Percentiles rank a stretch among this genome's conserved stretches.
These are phyloP conservation scores for Drosophila triauraria DNA, from an alignment of 1,140 invertebrate genomes.

Conservation along the genomic window DNA sequence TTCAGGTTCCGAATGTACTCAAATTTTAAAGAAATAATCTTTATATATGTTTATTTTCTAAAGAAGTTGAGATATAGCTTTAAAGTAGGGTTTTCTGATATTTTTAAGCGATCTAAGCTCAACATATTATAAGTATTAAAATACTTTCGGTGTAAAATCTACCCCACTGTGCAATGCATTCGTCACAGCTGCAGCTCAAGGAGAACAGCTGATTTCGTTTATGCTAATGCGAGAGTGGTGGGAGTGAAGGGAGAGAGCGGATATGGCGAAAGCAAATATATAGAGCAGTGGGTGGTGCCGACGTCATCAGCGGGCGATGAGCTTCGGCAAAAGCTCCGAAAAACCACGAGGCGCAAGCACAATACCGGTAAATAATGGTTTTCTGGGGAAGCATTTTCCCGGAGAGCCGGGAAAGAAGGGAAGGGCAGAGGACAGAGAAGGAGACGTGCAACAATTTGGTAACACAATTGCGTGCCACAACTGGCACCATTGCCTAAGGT, in stretches of 20 bases:
- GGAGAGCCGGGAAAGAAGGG: background rate
- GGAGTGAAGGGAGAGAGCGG: background rate
- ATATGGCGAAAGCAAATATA: background rate
- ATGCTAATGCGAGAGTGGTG: conserved; percentile 19
- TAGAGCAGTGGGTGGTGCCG: conserved; percentile 11
- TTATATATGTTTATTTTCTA: too few relatives aligned
- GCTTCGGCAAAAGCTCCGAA: conserved; percentile 24
- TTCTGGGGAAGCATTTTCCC: background rate
- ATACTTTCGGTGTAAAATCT: background rate
- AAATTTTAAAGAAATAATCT: too few relatives aligned
- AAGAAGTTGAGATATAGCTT: too few relatives aligned
- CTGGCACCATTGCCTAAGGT: conserved; percentile 56
- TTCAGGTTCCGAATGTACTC: too few relatives aligned
- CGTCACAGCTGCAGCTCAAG: conserved; percentile 1
- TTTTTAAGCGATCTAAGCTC: too few relatives aligned
- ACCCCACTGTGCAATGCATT: conserved; percentile 21
- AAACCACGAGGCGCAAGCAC: conserved; percentile 18
- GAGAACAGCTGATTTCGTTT: conserved; percentile 47
- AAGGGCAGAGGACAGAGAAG: background rate
- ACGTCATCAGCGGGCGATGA: conserved; percentile 42
- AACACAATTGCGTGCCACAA: conserved; percentile 30
- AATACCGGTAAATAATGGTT: conserved; percentile 40
- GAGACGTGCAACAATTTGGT: conserved; percentile 49
- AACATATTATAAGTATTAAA: too few relatives aligned
- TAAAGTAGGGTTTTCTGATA: too few relatives aligned